Percentiles rank a stretch among this genome's conserved stretches.
These are phyloP conservation scores for Lepidotrigona ventralis DNA, from an alignment of 1,140 invertebrate genomes.

Conservation along the genomic window DNA sequence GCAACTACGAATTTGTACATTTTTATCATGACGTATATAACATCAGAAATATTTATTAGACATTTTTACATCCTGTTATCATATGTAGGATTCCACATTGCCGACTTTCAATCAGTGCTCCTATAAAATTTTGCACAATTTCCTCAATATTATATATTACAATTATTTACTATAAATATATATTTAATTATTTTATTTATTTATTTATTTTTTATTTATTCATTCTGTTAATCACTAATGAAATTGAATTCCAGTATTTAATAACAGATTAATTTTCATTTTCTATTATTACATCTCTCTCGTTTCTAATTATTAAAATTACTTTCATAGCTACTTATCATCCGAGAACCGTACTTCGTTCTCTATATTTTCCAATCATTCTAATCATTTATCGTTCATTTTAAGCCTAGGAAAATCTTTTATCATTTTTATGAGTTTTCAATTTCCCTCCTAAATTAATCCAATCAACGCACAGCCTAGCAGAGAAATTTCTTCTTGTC, in stretches of 20 bases:
- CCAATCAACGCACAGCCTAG: too few species aligned
- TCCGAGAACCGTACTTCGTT: too few species aligned
- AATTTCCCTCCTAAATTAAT: too few species aligned
- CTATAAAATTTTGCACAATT: background rate
- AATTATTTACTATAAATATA: too few species aligned
- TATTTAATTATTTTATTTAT: too few species aligned
- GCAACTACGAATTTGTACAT: background rate
- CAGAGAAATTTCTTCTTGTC: slow-evolving; percentile 7
- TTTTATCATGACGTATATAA: background rate
- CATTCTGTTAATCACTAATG: background rate
- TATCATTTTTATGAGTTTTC: background rate
- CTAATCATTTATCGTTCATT: too few species aligned
- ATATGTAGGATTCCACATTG: background rate
- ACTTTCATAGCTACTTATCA: too few species aligned
- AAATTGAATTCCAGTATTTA: background rate
- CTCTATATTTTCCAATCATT: too few species aligned
- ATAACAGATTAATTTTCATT: background rate
- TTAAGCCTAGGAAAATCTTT: too few species aligned
- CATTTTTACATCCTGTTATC: background rate
- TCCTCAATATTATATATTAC: background rate
- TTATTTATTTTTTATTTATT: background rate
- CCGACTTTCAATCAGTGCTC: background rate
- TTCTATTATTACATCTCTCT: background rate
- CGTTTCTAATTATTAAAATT: background rate
- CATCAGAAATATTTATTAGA: background rate